Evolutionary conservation across 2,888 invertebrate genomes (phyloP), one percentile per base, ranked within the genome.

Genomic region (Leptarthrus brevirostris): DNA sequence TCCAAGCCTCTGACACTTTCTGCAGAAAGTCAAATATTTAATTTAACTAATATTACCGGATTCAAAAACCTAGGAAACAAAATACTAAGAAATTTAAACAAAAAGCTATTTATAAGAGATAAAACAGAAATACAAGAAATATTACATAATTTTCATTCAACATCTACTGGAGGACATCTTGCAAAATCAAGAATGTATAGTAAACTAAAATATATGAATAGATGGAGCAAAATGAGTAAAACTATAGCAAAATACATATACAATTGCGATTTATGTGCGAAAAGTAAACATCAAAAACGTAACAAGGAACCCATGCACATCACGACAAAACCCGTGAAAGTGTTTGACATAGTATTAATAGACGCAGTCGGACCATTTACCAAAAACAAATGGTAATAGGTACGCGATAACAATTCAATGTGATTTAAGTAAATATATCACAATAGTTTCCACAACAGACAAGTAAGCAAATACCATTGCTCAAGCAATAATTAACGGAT

Each of bases 341-440:
- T 12, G 3, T 44, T 44, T 3, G 44, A 44, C 16, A 14, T 14
- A 44, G 12, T 44, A 44, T 44, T n/a, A 4, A 49, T 49, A 49
- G 49, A 70, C 12, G 44, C 70, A 26, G 70, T 70, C 3, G 70
- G 70, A 22, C 49, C 70, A 34, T 70, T 70, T 12, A 40, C 40
- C n/a, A 40, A 12, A 40, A 40, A 12, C n/a, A 10, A 10, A 12
- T 12, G 40, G 47, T 16, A 24, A 49, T 22, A 30, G 36, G 16
- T 71, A 71, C 24, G 54, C 54, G 3, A 40, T 54, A 20, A 71
- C 34, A 30, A 5, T 49, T 2, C 49, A 49, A 18, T 16, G 20
- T 18, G 49, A 49, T 6, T 20, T 49, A 20, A 49, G 18, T 20
- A 49, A 49, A 18, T 49, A 49, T 10, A 10, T 49, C 20, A 5